Conservation (phyloP, 2,888 invertebrate species). For the Acrobeloides nanus region DNA sequence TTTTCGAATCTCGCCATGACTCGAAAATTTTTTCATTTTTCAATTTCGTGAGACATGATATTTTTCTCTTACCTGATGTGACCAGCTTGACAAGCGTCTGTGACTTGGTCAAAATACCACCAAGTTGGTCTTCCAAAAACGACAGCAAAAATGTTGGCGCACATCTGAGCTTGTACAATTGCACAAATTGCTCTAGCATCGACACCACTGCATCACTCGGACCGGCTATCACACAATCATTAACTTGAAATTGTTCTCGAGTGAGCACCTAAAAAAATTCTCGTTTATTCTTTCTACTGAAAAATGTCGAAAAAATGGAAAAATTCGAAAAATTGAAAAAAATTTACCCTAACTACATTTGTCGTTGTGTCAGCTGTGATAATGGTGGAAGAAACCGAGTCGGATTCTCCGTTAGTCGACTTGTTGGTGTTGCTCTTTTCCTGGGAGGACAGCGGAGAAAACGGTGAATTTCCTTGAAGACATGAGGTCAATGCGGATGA, state of each 20-base stretch:
- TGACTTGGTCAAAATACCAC: slow-evolving; percentile 37
- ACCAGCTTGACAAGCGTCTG: slow-evolving; percentile 35
- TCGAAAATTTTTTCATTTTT: background rate
- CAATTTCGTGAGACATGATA: background rate
- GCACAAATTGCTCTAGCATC: slow-evolving; percentile 45
- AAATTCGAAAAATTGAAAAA: too few species aligned
- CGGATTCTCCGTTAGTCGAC: slow-evolving; percentile 5
- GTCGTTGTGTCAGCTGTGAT: background rate
- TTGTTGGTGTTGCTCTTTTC: slow-evolving; percentile 6
- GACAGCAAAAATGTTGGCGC: slow-evolving; percentile 33
- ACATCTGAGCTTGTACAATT: slow-evolving; percentile 22
- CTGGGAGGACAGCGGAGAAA: background rate
- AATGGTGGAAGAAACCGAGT: background rate
- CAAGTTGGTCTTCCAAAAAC: slow-evolving; percentile 50
- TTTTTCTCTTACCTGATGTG: slow-evolving; percentile 9
- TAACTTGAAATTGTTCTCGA: too few species aligned
- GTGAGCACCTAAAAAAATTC: too few species aligned
- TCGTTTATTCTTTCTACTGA: too few species aligned
- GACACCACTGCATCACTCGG: slow-evolving; percentile 41
- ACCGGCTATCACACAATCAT: slow-evolving; percentile 24
- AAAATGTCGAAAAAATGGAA: too few species aligned
- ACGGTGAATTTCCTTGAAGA: background rate
- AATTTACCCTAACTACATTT: background rate
- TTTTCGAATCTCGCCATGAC: background rate
- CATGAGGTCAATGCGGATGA: slow-evolving; percentile 13